Conservation (phyloP, 2,888 invertebrate species). For the Drosophila yooni region DNA sequence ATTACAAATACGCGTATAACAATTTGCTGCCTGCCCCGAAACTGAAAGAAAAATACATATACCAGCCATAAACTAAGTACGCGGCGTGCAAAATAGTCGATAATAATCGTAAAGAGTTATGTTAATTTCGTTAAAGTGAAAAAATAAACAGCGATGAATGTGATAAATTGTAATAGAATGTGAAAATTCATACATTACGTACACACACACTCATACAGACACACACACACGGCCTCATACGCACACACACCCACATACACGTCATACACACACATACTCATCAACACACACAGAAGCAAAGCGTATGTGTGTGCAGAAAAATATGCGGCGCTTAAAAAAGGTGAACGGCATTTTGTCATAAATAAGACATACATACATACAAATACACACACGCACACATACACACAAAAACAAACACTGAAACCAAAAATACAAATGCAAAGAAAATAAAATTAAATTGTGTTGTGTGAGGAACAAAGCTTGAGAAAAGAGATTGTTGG, state of each 20-base stretch:
- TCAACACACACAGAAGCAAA: constrained; percentile 46
- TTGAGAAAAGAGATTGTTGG: constrained; percentile 19
- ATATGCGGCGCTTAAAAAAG: constrained; percentile 83
- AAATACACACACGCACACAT: constrained; percentile 6
- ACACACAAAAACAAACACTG: constrained; percentile 12
- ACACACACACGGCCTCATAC: constrained; percentile 31
- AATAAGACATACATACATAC: constrained; percentile 42
- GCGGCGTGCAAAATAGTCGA: constrained; percentile 68
- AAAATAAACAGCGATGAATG: constrained; percentile 63
- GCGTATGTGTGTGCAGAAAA: constrained; percentile 80
- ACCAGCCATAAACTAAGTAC: constrained; percentile 63
- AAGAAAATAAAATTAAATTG: constrained; percentile 22
- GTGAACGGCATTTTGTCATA: constrained; percentile 80
- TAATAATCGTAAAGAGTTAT: constrained; percentile 33
- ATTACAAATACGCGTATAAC: constrained; percentile 78
- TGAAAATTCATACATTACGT: constrained; percentile 64
- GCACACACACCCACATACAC: constrained; percentile 34
- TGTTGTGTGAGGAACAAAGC: constrained; percentile 29
- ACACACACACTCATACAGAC: constrained; percentile 33
- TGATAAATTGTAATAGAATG: constrained; percentile 78
- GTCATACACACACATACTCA: constrained; percentile 38
- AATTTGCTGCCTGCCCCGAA: constrained; percentile 63
- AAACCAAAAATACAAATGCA: constrained; percentile 29
- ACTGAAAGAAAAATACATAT: constrained; percentile 57
- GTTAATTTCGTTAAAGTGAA: constrained; percentile 45